phyloP scores from a whole-genome alignment of 2,113 vertebrate genomes.

The Malurus elegans region DNA sequence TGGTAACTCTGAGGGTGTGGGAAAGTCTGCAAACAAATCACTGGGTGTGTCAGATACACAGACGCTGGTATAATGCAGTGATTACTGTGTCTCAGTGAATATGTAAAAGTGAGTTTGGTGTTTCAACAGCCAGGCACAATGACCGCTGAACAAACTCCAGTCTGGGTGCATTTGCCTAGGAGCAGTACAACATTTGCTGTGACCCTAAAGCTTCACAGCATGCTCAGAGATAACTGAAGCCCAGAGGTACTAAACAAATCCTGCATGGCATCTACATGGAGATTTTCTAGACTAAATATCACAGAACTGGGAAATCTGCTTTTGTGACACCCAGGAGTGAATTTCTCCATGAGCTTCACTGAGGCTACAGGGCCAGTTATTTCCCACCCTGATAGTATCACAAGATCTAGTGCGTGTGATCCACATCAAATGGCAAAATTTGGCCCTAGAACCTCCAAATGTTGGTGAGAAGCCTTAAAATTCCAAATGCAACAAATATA shows the following conservation, averaged over 20 bases:
- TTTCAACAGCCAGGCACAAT: background rate
- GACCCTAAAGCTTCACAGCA: background rate
- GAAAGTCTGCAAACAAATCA: constrained; percentile 56
- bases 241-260: background rate
- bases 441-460: background rate
- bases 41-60: constrained; percentile 46
- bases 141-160: background rate
- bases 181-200: background rate
- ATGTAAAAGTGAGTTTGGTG: background rate
- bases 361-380: background rate
- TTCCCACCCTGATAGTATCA: background rate
- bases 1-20: constrained; percentile 13
- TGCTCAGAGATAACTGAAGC: background rate
- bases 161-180: background rate
- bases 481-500: background rate
- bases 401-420: background rate
- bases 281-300: background rate
- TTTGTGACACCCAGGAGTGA: background rate
- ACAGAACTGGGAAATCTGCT: background rate
- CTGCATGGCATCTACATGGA: background rate
- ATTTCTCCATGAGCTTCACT: background rate
- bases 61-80: constrained; percentile 15
- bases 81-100: constrained; percentile 20
- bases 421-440: background rate
- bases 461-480: background rate